These are phyloP conservation scores for Otolemur crassicaudatus DNA, from an alignment of 2,797 vertebrate species.

Conservation along the genomic window DNA sequence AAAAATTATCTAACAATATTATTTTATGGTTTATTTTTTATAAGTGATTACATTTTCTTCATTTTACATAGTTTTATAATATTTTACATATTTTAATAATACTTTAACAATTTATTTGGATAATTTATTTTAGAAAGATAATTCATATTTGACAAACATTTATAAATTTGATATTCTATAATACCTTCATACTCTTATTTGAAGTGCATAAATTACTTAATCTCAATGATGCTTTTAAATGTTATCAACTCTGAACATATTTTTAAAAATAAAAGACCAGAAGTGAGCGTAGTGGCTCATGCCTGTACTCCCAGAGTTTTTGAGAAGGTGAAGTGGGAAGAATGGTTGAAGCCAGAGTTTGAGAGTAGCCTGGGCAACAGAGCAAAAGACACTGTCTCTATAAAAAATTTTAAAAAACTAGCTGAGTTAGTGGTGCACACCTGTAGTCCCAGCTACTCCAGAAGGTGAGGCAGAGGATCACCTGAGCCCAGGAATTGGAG, in stretches of 20 bases:
- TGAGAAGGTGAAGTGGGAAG: background rate
- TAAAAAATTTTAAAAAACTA: background rate
- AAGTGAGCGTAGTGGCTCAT: background rate
- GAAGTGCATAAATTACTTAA: background rate
- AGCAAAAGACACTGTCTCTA: background rate
- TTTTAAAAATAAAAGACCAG: background rate
- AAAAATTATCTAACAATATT: background rate
- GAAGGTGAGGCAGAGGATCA: background rate
- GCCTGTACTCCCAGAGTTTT: background rate
- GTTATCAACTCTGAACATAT: background rate
- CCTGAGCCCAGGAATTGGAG: background rate
- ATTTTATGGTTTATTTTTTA: conserved; percentile 10
- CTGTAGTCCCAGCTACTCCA: background rate
- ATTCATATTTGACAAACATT: background rate
- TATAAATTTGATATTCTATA: background rate
- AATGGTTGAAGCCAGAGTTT: background rate
- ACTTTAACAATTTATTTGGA: background rate
- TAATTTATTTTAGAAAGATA: conserved; percentile 13
- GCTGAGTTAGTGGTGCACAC: rapidly evolving
- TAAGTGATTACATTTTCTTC: background rate
- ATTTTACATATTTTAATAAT: background rate
- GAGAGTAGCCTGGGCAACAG: background rate
- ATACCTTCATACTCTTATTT: background rate
- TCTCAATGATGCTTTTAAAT: background rate
- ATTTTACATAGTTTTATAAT: background rate